These are phyloP conservation scores for Rosalia funebris DNA, from an alignment of 2,888 invertebrate species.

Conservation along the genomic window DNA sequence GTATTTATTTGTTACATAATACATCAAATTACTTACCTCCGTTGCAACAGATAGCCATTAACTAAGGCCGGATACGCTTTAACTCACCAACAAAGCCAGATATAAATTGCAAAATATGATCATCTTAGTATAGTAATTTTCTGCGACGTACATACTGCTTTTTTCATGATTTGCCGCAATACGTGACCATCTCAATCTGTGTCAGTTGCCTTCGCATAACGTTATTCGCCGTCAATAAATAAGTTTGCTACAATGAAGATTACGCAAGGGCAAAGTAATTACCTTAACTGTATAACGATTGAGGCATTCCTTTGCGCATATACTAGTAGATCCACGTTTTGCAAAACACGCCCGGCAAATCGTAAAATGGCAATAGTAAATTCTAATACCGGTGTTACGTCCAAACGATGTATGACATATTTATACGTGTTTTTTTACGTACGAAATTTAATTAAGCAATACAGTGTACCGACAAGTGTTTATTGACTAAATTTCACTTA, in stretches of 20 bases:
- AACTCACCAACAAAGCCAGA: background rate
- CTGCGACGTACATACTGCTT: background rate
- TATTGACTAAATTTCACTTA: no score
- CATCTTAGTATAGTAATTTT: conserved; percentile 6
- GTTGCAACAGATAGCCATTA: background rate
- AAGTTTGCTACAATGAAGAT: conserved; percentile 11
- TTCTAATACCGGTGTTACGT: no score
- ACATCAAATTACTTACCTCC: background rate
- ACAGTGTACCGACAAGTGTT: no score
- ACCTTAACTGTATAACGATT: conserved; percentile 1
- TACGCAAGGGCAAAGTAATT: background rate
- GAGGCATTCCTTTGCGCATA: background rate
- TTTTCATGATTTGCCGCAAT: conserved; percentile 16
- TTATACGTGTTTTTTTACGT: no score
- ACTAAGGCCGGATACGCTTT: background rate
- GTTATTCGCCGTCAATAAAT: conserved; percentile 10
- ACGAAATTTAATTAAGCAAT: no score
- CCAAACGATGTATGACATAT: no score
- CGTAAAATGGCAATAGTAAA: no score
- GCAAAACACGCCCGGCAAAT: no score
- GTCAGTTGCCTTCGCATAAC: conserved; percentile 28
- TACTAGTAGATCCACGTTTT: no score
- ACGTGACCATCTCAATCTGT: conserved; percentile 42
- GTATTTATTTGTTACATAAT: no score
- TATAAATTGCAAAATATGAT: conserved; percentile 6